Percentiles rank a stretch among this genome's conserved stretches.
Conservation (phyloP, 53 echinoderm and acorn worm species). For the Crossaster papposus region DNA sequence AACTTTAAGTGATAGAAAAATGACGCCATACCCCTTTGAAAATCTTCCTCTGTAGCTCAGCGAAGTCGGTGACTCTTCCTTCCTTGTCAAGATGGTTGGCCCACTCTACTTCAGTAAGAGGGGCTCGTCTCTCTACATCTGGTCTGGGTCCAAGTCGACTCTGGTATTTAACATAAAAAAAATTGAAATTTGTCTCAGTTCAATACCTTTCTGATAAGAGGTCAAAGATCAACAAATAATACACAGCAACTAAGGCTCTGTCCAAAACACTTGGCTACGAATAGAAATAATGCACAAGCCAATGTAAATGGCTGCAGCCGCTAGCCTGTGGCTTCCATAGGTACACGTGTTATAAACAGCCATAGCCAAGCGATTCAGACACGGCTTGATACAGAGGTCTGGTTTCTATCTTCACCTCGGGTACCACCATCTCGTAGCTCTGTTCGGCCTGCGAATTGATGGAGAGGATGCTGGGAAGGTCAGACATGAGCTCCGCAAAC, state of each 20-base stretch:
- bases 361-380: too few relatives aligned
- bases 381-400: not conserved
- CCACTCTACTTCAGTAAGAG: conserved; percentile 83
- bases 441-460: conserved; percentile 79
- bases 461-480: conserved; percentile 75
- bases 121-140: conserved; percentile 65
- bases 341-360: too few relatives aligned
- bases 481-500: conserved; percentile 84
- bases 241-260: not conserved
- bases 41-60: conserved; percentile 73
- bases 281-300: too few relatives aligned
- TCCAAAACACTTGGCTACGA: too few relatives aligned
- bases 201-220: too few relatives aligned
- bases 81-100: conserved; percentile 73
- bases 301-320: too few relatives aligned
- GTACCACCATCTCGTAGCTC: conserved; percentile 84
- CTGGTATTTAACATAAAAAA: conserved; percentile 50
- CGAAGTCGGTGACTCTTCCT: conserved; percentile 75
- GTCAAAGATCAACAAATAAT: not conserved
- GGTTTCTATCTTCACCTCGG: conserved; percentile 32
- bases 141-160: conserved; percentile 79
- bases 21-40: conserved; percentile 85
- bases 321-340: too few relatives aligned
- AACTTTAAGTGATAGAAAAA: not conserved
- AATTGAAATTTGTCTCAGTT: too few relatives aligned